Percentiles rank a stretch among this genome's conserved stretches.
Conservation (phyloP, 2,797 vertebrate species). For the Gymnodraco acuticeps region DNA sequence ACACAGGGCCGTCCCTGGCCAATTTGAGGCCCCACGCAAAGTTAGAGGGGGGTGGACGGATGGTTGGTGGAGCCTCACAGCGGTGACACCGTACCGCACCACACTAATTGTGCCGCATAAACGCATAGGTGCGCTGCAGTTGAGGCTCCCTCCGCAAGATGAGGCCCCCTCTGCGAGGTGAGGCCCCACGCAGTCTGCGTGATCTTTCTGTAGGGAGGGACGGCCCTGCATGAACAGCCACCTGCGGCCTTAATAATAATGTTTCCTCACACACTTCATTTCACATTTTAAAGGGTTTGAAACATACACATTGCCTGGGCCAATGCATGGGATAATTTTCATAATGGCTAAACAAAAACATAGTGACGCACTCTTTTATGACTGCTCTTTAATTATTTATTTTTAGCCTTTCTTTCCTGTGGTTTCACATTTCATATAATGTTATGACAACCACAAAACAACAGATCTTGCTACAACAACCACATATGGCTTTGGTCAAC, state of each 20-base stretch:
- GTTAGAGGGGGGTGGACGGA: too few relatives aligned
- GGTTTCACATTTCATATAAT: slow-evolving; percentile 6
- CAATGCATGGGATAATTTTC: background rate
- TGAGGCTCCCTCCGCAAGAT: too few relatives aligned
- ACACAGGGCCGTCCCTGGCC: too few relatives aligned
- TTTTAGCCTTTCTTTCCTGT: background rate
- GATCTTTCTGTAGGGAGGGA: too few relatives aligned
- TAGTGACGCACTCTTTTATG: background rate
- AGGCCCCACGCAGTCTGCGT: too few relatives aligned
- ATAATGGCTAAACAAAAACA: background rate
- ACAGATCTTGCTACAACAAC: background rate
- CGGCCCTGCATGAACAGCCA: slow-evolving; percentile 15
- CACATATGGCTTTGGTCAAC: background rate
- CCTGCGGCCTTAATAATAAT: slow-evolving; percentile 16
- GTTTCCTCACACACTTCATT: background rate
- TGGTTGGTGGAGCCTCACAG: too few relatives aligned
- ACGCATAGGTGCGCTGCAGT: too few relatives aligned
- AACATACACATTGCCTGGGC: background rate
- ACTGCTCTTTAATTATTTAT: slow-evolving; percentile 1
- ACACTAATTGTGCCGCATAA: too few relatives aligned
- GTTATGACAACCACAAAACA: slow-evolving; percentile 1
- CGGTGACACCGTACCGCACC: too few relatives aligned
- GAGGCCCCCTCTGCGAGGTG: too few relatives aligned
- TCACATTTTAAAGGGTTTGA: background rate
- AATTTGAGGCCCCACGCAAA: too few relatives aligned